Base-by-base conservation (phyloP, 2,888 invertebrate species). In the Sipunculus nudus region DNA sequence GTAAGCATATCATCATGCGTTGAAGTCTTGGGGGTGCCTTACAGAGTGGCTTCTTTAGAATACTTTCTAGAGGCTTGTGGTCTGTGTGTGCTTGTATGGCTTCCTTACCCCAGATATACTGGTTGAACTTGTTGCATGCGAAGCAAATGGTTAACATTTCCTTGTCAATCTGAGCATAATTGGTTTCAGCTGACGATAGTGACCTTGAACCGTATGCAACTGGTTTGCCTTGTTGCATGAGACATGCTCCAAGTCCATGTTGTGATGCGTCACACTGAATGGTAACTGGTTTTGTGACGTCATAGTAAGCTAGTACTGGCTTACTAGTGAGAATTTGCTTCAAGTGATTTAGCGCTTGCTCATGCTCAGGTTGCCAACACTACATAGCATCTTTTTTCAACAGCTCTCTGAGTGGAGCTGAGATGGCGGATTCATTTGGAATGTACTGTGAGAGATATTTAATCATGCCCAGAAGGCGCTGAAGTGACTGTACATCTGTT, bases 181-280 rank as follows among this genome's bases (percentile, higher is more conserved):
- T 59, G 10, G 21, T 50, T 50, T 73, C 63, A 6, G 67, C 32
- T 0, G 61, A 54, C 13, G 55, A 65, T 0, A 71, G 50, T 8
- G 63, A 53, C 28, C 63, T n/a, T 19, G 67, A 68, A 13, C 68
- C 67, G 61, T 65, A 68, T 3, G 66, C 60, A 3, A 70, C 56
- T 1, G 65, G 66, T 26, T 54, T 28, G 1, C 58, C 46, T n/a
- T n/a, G n/a, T n/a, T n/a, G n/a, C n/a, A n/a, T n/a, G n/a, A n/a
- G n/a, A n/a, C n/a, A n/a, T n/a, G n/a, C n/a, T n/a, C 66, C 66
- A n/a, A 66, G 52, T 8, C 68, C 71, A 39, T 35, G 43, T 26
- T 60, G 48, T 3, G 66, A 60, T 2, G 60, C 55, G 48, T 70
- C 68, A 2, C 53, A 39, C 35, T 65, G 61, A 5, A 67, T 47